Evolutionary conservation across 2,888 invertebrate species (phyloP), one percentile per base, ranked within the genome.

Genomic region (Pogonocherus hispidulus): DNA sequence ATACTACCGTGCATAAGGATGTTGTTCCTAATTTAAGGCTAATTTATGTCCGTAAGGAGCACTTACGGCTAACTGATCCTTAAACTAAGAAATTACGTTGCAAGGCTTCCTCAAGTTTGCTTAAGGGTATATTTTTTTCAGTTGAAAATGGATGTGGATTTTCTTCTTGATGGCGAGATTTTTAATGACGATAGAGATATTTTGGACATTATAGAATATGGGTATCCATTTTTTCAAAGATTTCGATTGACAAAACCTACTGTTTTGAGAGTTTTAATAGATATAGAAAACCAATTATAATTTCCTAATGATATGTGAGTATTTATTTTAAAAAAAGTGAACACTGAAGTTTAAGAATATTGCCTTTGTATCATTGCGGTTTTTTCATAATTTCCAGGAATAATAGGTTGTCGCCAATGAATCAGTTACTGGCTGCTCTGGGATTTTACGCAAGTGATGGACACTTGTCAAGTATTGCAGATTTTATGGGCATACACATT

Each of bases 151-250:
- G 18, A 46, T 46, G 18, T 46, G 18, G 46, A 46, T 46, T 46
- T 46, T 46, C 46, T 46, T 46, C 46, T 46, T 44, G 44, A 44
- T 44, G 46, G 18, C 18, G 46, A 46, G 8, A 46, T 46, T 46
- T 1, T 46, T 18, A 46, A 46, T 19, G 46, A 46, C 18, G 46
- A 46, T 46, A 46, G 46, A 44, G 44, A 46, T 46, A 46, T 46
- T 46, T 46, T 46, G 46, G 46, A 46, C 46, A 46, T 46, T 46
- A 46, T 46, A 46, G 46, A 46, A 46, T 46, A 46, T 46, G 16
- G 46, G 46, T 9, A 32, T 32, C 32, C 32, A 18, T 46, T 46
- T 46, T 46, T 46, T 18, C 46, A 16, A 6, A 46, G 46, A 18
- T 46, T 46, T 46, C 16, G 46, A 19, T 18, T 46, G 18, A 46